Conservation (phyloP, 2,113 vertebrate genomes). For the Beaufortia kweichowensis region DNA sequence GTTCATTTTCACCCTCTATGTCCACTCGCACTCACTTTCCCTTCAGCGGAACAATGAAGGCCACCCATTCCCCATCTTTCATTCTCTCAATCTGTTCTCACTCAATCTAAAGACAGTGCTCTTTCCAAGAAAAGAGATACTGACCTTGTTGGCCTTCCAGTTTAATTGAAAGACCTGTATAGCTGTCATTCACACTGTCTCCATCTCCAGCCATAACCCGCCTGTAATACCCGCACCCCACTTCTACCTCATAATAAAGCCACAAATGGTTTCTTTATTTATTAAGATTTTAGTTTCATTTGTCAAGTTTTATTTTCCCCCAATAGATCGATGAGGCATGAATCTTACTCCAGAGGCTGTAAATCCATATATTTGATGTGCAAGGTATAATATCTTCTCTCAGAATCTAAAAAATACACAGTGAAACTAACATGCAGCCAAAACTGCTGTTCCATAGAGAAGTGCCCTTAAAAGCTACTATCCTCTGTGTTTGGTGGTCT, state of each 20-base stretch:
- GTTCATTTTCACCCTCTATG: conserved; percentile 12
- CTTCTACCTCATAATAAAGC: conserved; percentile 33
- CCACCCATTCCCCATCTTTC: conserved; percentile 39
- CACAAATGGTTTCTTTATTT: conserved; percentile 33
- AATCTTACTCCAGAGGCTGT: conserved; percentile 29
- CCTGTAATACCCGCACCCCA: conserved; percentile 18
- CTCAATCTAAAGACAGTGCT: conserved; percentile 31
- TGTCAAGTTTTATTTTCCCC: conserved; percentile 47
- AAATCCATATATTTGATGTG: conserved; percentile 43
- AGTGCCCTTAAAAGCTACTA: conserved; percentile 31
- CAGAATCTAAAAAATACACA: conserved; percentile 15
- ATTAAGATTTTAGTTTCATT: conserved; percentile 47
- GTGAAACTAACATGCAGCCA: conserved; percentile 32
- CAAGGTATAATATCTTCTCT: conserved; percentile 41
- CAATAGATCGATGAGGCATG: conserved; percentile 31
- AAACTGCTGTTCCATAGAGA: conserved; percentile 12
- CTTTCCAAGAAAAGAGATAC: conserved; percentile 18
- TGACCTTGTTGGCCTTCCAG: conserved; percentile 42
- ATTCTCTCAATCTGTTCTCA: conserved; percentile 23
- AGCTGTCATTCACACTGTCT: conserved; percentile 8
- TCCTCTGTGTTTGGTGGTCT: not conserved
- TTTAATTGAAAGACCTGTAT: conserved; percentile 46
- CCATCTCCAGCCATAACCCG: conserved; percentile 47
- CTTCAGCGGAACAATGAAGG: conserved; percentile 22
- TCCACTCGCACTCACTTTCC: conserved; percentile 12